Evolutionary conservation across 2,888 invertebrate genomes (phyloP), one percentile per base, ranked within the genome.

Genomic region (Tupiocoris notatus): DNA sequence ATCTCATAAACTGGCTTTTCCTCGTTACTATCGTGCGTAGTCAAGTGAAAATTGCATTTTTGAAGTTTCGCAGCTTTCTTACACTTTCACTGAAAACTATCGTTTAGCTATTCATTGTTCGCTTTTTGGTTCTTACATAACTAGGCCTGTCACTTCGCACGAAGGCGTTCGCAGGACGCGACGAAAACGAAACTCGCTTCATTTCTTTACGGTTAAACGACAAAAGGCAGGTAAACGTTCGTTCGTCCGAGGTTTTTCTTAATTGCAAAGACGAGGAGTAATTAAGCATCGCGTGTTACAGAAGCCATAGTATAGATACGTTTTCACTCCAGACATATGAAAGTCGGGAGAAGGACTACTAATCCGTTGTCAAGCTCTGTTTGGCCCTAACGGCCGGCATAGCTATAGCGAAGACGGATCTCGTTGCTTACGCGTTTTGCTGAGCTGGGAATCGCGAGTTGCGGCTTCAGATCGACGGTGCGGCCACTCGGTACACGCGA

Each of bases 351-450:
- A n/a, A 67, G 67, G 62, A 73, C 62, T 61, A 62, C 61, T 73
- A 73, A 73, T 73, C 73, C 73, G 16, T 25, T 62, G 73, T 73
- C 73, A 73, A 73, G 73, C 73, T 73, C 73, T 73, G 73, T 24
- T 73, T 73, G 22, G 20, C 54, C 39, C 67, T 56, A 67, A 67
- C 67, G 18, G 67, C 66, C 2, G 39, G 39, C n/a, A n/a, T n/a
- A n/a, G n/a, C n/a, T n/a, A n/a, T 39, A 12, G 39, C 39, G 6
- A 39, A 39, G 39, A 12, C 39, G 39, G 39, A 39, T 39, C 39
- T 7, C 39, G 39, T 7, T 3, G 12, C 6, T 12, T 7, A 12
- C 3, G 39, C 39, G 39, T 12, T 7, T 39, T 39, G 39, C 12
- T 39, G 6, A 39, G 39, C 39, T 39, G 39, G 39, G 39, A 39